These are phyloP conservation scores for Siniperca obscura DNA, from an alignment of 2,797 vertebrate species.

Conservation along the genomic window DNA sequence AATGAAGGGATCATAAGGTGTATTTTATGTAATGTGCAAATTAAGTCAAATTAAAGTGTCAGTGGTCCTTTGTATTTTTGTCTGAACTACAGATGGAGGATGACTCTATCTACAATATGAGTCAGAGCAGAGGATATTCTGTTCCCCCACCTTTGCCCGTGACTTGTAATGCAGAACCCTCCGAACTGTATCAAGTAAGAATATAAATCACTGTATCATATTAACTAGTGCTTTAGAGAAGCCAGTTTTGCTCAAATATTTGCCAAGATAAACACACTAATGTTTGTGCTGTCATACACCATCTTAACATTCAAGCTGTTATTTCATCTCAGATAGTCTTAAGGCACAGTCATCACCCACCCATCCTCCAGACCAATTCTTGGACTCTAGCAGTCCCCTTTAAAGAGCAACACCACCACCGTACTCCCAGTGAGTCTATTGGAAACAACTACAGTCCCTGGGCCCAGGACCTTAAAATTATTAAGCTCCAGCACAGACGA, in stretches of 20 bases:
- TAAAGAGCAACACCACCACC: slow-evolving; percentile 85
- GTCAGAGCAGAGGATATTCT: slow-evolving; percentile 58
- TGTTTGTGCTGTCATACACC: background rate
- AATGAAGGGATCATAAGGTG: background rate
- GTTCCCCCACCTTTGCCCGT: slow-evolving; percentile 72
- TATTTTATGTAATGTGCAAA: background rate
- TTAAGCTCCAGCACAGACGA: slow-evolving; percentile 73
- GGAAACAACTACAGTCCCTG: slow-evolving; percentile 89
- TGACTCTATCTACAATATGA: slow-evolving; percentile 81
- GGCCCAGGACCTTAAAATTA: slow-evolving; percentile 84
- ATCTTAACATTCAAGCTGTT: slow-evolving; percentile 17
- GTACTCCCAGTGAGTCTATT: slow-evolving; percentile 89
- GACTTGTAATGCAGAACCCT: slow-evolving; percentile 65
- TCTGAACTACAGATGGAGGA: slow-evolving; percentile 69
- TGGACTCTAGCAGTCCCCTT: slow-evolving; percentile 87
- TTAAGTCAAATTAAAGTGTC: background rate
- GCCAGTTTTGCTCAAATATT: background rate
- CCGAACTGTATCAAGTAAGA: slow-evolving; percentile 84
- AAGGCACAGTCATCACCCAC: slow-evolving; percentile 82
- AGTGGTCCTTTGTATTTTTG: slow-evolving; percentile 8
- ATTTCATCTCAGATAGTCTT: slow-evolving; percentile 74
- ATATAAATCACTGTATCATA: background rate
- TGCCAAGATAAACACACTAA: background rate
- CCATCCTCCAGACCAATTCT: slow-evolving; percentile 87
- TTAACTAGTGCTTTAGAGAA: background rate